These are phyloP conservation scores for Rousettus leschenaultii DNA, from an alignment of 2,113 vertebrate species.

Conservation along the genomic window DNA sequence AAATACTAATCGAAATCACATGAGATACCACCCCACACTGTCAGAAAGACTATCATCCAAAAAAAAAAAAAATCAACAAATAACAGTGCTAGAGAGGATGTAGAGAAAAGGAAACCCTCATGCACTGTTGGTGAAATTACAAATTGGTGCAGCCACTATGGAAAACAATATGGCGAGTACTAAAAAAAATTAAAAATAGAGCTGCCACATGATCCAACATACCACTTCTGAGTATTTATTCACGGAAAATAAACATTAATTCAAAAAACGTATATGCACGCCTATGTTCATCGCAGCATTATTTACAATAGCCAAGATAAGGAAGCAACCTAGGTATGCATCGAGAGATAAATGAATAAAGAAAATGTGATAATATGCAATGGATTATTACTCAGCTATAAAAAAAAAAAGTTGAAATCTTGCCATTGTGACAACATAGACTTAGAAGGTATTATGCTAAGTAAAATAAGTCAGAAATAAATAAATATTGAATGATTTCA, in stretches of 20 bases:
- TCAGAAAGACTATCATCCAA: too few species aligned
- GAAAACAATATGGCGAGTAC: not conserved
- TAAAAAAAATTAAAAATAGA: not conserved
- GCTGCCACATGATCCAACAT: not conserved
- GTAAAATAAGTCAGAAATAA: not conserved
- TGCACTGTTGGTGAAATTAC: not conserved
- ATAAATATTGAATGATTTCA: not conserved
- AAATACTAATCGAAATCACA: too few species aligned
- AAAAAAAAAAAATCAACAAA: not conserved
- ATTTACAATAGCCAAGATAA: not conserved
- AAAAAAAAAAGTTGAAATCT: not conserved
- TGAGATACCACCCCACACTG: too few species aligned
- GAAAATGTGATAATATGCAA: not conserved
- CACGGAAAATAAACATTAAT: not conserved
- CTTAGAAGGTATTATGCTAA: not conserved
- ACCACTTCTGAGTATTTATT: not conserved
- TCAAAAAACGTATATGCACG: not conserved
- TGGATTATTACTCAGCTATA: not conserved
- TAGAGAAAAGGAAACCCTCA: not conserved
- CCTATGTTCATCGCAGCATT: not conserved
- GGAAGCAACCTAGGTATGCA: not conserved
- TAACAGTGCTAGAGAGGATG: not conserved
- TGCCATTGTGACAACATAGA: not conserved
- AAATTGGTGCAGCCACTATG: not conserved
- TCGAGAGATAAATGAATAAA: not conserved